A percentile compares a stretch with the other conserved stretches of the same genome.
Evolutionary conservation across 2,888 invertebrate species (phyloP).

Genomic region (Trissolcus japonicus): DNA sequence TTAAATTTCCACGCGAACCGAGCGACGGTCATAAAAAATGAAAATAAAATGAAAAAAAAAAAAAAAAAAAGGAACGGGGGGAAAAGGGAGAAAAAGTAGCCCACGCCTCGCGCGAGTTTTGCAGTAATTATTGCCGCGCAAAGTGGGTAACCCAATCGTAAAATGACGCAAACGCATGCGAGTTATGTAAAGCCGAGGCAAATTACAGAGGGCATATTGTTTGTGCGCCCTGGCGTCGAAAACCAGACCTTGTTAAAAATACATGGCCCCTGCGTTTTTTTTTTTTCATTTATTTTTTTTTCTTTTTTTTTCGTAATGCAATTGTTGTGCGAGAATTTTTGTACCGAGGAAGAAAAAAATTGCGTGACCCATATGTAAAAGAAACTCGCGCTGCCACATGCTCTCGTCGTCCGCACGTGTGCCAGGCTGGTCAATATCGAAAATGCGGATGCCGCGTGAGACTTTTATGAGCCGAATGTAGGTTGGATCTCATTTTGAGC

Average conservation of each 20-base stretch:
- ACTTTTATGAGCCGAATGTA: slow-evolving; percentile 2
- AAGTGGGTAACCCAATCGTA: slow-evolving; percentile 53
- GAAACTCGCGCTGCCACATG: slow-evolving; percentile 1
- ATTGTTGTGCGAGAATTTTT: slow-evolving; percentile 6
- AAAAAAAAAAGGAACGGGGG: not conserved
- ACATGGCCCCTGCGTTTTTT: not conserved
- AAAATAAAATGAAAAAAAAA: not conserved
- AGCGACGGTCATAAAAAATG: slow-evolving; percentile 23
- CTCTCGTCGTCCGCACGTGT: not conserved
- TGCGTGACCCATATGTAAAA: slow-evolving; percentile 20
- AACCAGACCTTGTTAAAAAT: slow-evolving; percentile 9
- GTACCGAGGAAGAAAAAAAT: not conserved
- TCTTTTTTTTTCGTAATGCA: not conserved
- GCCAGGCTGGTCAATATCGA: not conserved
- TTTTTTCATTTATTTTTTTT: too few relatives aligned
- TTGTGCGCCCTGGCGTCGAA: not conserved
- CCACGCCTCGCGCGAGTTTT: slow-evolving; percentile 31
- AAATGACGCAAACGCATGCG: slow-evolving; percentile 47
- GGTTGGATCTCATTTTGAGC: not conserved
- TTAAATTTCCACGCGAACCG: slow-evolving; percentile 58
- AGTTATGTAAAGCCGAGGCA: slow-evolving; percentile 37
- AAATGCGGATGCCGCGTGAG: not conserved
- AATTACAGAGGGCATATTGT: slow-evolving; percentile 29
- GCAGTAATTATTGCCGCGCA: slow-evolving; percentile 51
- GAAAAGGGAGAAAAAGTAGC: slow-evolving; percentile 17